These are phyloP conservation scores for Grantiella picta DNA, from an alignment of 2,113 vertebrate genomes.

Conservation along the genomic window DNA sequence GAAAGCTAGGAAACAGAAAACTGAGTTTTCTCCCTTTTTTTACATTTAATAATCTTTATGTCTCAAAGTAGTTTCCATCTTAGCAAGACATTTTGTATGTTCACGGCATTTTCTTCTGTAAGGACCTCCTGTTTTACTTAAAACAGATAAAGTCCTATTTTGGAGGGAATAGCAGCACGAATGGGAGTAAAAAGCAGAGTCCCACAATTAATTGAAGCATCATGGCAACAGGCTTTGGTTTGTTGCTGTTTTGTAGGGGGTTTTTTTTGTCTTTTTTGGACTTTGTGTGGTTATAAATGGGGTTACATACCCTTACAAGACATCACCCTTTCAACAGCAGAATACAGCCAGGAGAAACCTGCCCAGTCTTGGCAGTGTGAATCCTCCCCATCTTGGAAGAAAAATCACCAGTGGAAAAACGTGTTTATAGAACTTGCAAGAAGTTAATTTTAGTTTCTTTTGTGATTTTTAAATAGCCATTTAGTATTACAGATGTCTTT, in stretches of 20 bases:
- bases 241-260: neutral
- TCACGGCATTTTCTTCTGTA: neutral
- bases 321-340: neutral
- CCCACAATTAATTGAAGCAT: neutral
- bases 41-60: neutral
- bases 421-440: neutral
- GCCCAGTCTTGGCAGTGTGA: neutral
- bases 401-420: neutral
- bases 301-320: neutral
- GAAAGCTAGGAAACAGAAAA: neutral
- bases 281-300: neutral
- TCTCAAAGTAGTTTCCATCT: neutral
- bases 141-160: neutral
- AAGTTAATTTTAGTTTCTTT: neutral
- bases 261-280: neutral
- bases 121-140: neutral
- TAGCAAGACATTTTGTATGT: neutral
- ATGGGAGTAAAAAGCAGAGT: neutral
- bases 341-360: neutral
- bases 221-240: accelerated
- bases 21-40: neutral
- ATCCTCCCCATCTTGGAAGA: neutral
- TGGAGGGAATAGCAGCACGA: neutral
- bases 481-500: neutral
- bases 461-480: neutral